Base-by-base conservation (phyloP, 2,113 vertebrate genomes). In the Empidonax traillii region DNA sequence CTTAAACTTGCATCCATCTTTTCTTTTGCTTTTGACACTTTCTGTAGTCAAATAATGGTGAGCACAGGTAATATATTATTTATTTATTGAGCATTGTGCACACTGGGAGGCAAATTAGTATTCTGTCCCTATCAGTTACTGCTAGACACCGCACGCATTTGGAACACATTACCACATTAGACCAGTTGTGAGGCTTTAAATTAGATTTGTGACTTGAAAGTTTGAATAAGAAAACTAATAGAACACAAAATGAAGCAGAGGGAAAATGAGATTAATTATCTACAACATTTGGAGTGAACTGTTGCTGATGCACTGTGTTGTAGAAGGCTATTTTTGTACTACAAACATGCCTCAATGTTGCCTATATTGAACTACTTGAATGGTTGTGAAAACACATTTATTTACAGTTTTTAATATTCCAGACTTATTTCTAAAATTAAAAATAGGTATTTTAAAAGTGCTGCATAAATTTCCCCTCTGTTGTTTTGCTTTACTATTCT, bases 151-250 rank as follows among this genome's bases (percentile, higher is more conserved):
- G 88, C 96, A 97, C 14, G 8, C 92, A 97, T 93, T 97, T 96
- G 96, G 95, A 97, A 91, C 95, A 97, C 95, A 97, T 98, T 98
- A 97, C 97, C 96, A 95, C 69, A 89, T 98, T 98, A 98, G 95
- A 97, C 89, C 94, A 98, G 95, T 98, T 98, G 98, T 98, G 97
- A 96, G 93, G 94, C 96, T 98, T 98, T 98, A 98, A 98, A 98
- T 98, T 98, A 98, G 97, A 98, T 98, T 98, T 98, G 98, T 98
- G 98, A 97, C 97, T 98, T 98, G 97, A 96, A 98, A 98, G 97
- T 98, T 98, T 98, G 97, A 98, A 98, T 98, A 98, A 98, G 97
- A 97, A 98, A 98, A 97, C 94, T 98, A 98, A 98, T 96, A 97
- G 96, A 98, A 98, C 90, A 97, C 95, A 98, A 97, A 98, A 98